Conservation (phyloP, 2,888 invertebrate species). For the Leptinotarsa haldemani region DNA sequence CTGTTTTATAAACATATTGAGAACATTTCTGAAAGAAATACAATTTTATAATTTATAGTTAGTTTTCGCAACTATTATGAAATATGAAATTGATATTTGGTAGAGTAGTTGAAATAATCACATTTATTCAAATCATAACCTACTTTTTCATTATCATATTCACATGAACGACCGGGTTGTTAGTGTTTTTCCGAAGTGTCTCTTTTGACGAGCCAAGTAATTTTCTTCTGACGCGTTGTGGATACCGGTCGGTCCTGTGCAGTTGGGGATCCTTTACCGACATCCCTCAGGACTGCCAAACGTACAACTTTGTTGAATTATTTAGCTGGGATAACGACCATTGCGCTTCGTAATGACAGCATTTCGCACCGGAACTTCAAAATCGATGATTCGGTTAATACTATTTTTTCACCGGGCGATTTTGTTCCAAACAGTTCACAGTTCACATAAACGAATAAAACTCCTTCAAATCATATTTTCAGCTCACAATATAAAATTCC, state of each 20-base stretch:
- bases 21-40: too few species aligned
- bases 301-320: slow-evolving; percentile 2
- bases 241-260: background rate
- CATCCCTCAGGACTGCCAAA: background rate
- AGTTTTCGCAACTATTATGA: too few species aligned
- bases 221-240: background rate
- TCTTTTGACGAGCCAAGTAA: background rate
- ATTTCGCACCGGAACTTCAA: background rate
- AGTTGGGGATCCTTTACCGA: background rate
- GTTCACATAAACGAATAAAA: too few species aligned
- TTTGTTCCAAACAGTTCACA: background rate
- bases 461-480: too few species aligned
- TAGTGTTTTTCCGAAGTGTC: background rate
- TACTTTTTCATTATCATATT: too few species aligned
- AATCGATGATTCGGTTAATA: background rate
- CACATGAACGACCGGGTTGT: background rate
- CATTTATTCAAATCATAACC: too few species aligned
- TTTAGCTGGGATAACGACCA: slow-evolving; percentile 8
- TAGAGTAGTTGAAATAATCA: too few species aligned
- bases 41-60: too few species aligned
- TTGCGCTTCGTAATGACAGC: background rate
- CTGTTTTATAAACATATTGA: too few species aligned
- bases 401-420: background rate
- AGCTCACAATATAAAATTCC: too few species aligned
- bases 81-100: too few species aligned